phyloP scores from a whole-genome alignment of 2,797 vertebrate species.

The Hemibagrus guttatus region DNA sequence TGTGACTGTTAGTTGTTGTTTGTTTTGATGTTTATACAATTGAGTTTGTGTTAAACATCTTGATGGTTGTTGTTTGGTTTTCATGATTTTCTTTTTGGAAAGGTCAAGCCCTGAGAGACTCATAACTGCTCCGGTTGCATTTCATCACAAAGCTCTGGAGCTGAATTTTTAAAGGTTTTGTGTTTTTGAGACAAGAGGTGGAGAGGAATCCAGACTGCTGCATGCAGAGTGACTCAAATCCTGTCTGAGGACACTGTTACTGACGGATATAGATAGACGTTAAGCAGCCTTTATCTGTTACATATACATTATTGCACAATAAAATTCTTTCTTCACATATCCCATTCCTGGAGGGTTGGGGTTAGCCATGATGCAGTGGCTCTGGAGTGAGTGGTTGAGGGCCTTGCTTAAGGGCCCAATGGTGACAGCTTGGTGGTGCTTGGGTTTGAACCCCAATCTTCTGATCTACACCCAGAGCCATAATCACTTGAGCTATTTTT shows the following conservation, averaged over 20 bases:
- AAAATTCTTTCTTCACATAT: too few relatives aligned
- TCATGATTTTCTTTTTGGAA: conserved; percentile 28
- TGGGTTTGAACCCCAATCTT: too few relatives aligned
- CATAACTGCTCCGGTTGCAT: conserved; percentile 18
- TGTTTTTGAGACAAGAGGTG: conserved; percentile 32
- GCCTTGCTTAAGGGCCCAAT: too few relatives aligned
- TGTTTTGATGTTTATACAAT: neutral
- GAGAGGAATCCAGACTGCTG: conserved; percentile 35
- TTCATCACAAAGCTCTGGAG: conserved; percentile 41
- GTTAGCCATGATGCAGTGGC: too few relatives aligned
- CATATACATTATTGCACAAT: too few relatives aligned
- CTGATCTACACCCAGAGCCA: too few relatives aligned
- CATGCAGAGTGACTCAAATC: conserved; percentile 24
- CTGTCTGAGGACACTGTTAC: neutral
- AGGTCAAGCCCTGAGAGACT: conserved; percentile 23
- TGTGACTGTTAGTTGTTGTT: neutral
- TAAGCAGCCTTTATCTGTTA: too few relatives aligned
- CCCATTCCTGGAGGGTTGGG: too few relatives aligned
- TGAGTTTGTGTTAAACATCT: neutral
- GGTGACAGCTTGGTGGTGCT: too few relatives aligned
- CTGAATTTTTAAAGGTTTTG: conserved; percentile 43
- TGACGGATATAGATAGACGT: neutral
- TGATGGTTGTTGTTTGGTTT: neutral
- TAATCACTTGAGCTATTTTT: too few relatives aligned
- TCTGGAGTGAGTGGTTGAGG: too few relatives aligned